A percentile compares a stretch with the other conserved stretches of the same genome.
phyloP scores from a whole-genome alignment of 2,113 vertebrate species.

The Bostrychus sinensis region DNA sequence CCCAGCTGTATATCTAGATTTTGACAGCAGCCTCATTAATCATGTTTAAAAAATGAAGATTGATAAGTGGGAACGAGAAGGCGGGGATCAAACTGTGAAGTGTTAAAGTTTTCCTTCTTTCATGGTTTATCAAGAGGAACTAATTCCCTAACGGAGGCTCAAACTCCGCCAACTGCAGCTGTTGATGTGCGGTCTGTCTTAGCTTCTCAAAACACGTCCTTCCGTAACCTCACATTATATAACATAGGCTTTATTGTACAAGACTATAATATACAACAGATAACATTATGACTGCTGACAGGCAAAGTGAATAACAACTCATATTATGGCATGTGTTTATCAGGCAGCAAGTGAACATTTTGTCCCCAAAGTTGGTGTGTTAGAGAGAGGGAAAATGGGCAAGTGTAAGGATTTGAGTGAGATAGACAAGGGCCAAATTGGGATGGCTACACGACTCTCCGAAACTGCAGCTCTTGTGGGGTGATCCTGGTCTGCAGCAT shows the following conservation, averaged over 20 bases:
- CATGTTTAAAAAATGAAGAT: constrained; percentile 16
- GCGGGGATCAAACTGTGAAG: constrained; percentile 22
- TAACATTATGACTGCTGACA: background rate
- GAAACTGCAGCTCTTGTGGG: too few relatives aligned
- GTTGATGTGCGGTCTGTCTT: constrained; percentile 27
- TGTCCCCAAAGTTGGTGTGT: too few relatives aligned
- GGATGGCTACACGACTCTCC: too few relatives aligned
- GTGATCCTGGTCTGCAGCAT: too few relatives aligned
- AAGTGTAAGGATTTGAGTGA: too few relatives aligned
- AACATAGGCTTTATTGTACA: constrained; percentile 11
- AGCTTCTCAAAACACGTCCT: constrained; percentile 25
- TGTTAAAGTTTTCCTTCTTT: constrained; percentile 33
- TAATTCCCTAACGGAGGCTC: constrained; percentile 45
- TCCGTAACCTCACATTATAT: constrained; percentile 23
- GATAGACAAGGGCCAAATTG: too few relatives aligned
- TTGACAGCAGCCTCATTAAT: constrained; percentile 18
- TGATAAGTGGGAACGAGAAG: constrained; percentile 26
- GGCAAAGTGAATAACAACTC: background rate
- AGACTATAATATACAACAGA: background rate
- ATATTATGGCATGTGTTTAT: too few relatives aligned
- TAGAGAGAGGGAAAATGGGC: too few relatives aligned
- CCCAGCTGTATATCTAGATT: constrained; percentile 3
- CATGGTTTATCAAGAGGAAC: constrained; percentile 38
- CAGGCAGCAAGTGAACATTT: too few relatives aligned
- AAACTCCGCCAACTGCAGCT: constrained; percentile 38